These are phyloP conservation scores for Stenurella melanura DNA, from an alignment of 2,888 invertebrate species.

Conservation along the genomic window DNA sequence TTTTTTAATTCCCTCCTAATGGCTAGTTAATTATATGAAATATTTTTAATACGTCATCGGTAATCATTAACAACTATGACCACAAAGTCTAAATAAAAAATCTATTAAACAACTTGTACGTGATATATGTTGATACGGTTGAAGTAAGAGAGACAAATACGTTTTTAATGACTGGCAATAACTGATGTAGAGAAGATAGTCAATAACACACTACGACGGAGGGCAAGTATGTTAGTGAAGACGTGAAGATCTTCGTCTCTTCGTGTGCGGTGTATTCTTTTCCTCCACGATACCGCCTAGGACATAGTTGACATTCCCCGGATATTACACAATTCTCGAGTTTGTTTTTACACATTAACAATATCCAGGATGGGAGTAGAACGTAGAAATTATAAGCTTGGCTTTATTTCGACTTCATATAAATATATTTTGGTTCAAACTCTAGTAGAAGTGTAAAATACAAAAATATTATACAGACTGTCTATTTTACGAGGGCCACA, in stretches of 20 bases:
- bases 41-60: too few species aligned
- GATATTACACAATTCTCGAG: slow-evolving; percentile 65
- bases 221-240: slow-evolving; percentile 60
- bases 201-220: slow-evolving; percentile 53
- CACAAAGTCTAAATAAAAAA: too few species aligned
- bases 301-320: slow-evolving; percentile 66
- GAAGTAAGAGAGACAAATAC: background rate
- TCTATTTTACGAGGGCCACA: too few species aligned
- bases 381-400: background rate
- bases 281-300: slow-evolving; percentile 60
- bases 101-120: too few species aligned
- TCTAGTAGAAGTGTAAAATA: too few species aligned
- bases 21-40: too few species aligned
- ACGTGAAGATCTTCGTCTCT: slow-evolving; percentile 65
- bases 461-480: too few species aligned
- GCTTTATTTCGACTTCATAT: background rate
- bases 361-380: slow-evolving; percentile 37
- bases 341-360: slow-evolving; percentile 56
- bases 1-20: too few species aligned
- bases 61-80: too few species aligned
- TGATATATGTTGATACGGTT: too few species aligned
- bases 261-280: slow-evolving; percentile 65
- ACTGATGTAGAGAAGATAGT: slow-evolving; percentile 23
- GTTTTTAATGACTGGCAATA: slow-evolving; percentile 5
- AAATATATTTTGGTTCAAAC: too few species aligned